Evolutionary conservation across 2,797 vertebrate genomes (phyloP).

Genomic region (Chlorospingus flavigularis): DNA sequence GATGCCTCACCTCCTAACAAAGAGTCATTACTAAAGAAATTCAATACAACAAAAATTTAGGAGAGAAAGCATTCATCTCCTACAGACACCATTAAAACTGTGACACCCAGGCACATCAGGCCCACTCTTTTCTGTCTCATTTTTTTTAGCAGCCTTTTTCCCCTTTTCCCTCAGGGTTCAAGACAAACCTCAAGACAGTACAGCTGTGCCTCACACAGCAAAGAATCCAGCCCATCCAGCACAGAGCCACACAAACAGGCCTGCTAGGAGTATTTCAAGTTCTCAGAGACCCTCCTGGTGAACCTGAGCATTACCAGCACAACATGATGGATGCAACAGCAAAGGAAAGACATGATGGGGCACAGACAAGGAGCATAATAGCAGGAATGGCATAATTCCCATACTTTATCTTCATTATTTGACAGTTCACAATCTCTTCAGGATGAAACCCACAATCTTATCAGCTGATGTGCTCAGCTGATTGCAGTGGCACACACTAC

Average conservation of each 20-base stretch:
- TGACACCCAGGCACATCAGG: neutral
- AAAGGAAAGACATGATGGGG: neutral
- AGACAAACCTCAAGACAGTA: neutral
- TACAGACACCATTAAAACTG: neutral
- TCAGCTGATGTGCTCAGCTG: neutral
- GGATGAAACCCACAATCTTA: neutral
- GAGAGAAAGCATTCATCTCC: neutral
- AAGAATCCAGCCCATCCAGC: neutral
- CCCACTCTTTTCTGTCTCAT: neutral
- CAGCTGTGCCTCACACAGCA: neutral
- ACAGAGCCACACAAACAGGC: neutral
- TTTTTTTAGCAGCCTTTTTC: neutral
- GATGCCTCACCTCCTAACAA: neutral
- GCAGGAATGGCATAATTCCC: neutral
- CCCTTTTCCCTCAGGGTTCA: neutral
- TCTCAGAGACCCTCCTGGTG: neutral
- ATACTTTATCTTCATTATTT: conserved; percentile 21
- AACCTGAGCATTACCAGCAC: neutral
- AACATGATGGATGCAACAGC: neutral
- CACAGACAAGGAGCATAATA: neutral
- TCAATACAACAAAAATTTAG: neutral
- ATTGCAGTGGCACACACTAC: neutral
- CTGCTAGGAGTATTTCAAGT: neutral
- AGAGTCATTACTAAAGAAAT: neutral
- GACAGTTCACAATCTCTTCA: neutral